Evolutionary conservation across 2,888 invertebrate genomes (phyloP), one percentile per base, ranked within the genome.

Genomic region (Venusia cambrica): DNA sequence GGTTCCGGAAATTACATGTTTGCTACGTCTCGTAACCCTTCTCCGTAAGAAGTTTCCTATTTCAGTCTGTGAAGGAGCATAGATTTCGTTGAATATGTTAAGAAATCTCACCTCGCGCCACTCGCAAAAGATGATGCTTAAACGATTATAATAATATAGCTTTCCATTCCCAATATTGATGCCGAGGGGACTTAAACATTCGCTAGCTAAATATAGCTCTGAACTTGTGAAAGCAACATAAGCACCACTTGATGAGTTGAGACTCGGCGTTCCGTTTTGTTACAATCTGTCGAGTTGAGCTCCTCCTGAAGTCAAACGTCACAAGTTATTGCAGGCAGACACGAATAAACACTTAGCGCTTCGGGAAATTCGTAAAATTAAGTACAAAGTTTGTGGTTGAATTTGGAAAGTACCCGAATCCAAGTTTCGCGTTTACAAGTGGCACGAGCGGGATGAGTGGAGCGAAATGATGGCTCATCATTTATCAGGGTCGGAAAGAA

Each of bases 271-370:
- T 11, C 17, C 10, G 28, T 31, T 16, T 9, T n/a, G 24, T 19
- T 21, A 19, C 26, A 31, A 31, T 8, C 34, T 31, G 29, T 27
- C 18, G 11, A 16, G 4, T 33, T 22, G 22, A 35, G 19, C 29
- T 30, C 16, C 13, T 11, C 28, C 8, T 33, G 9, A 32, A 45
- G 32, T 16, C 11, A 36, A 30, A 29, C 35, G 28, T 13, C 40
- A 24, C 38, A 27, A 45, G 41, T 44, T 50, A 48, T 45, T 41
- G 32, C 34, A 28, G 25, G 15, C 36, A 30, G 43, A 48, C 50
- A 51, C 36, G 47, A 41, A 51, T 48, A 48, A 44, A 51, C 45
- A 51, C 48, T 51, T 41, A 41, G 41, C 44, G 32, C 38, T 37
- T 35, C 27, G 28, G 8, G 24, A 36, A 38, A 39, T 38, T 38